Evolutionary conservation across 2,797 vertebrate genomes (phyloP).

Genomic region (Scleropages formosus): DNA sequence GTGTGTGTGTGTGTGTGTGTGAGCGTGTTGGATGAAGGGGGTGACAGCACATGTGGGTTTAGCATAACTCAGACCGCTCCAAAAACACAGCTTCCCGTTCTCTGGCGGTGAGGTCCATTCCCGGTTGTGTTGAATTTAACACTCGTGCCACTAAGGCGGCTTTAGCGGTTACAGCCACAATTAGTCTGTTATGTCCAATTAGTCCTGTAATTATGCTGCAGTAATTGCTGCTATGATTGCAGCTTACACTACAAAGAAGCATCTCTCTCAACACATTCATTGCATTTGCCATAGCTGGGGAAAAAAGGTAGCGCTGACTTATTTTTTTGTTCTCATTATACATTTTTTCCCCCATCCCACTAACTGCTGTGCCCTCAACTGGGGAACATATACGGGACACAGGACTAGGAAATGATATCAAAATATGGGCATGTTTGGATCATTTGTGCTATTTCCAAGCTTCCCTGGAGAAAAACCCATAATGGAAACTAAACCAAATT

Average conservation of each 20-base stretch:
- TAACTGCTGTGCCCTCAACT: constrained; percentile 20
- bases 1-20: constrained; percentile 29
- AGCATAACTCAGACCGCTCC: constrained; percentile 29
- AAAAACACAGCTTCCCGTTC: constrained; percentile 44
- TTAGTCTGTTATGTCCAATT: constrained; percentile 66
- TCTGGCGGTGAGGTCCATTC: constrained; percentile 16
- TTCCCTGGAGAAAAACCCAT: constrained; percentile 7
- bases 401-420: neutral
- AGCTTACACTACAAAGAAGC: constrained; percentile 57
- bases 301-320: constrained; percentile 29
- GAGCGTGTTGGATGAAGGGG: too few relatives aligned
- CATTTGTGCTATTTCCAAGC: neutral
- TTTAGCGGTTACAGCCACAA: constrained; percentile 55
- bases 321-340: constrained; percentile 51
- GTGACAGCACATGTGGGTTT: too few relatives aligned
- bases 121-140: constrained; percentile 48
- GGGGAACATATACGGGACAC: neutral
- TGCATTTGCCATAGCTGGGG: constrained; percentile 50
- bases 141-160: constrained; percentile 44
- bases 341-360: constrained; percentile 39
- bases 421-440: neutral
- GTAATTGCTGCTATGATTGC: constrained; percentile 58
- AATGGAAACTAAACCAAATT: constrained; percentile 9
- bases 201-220: constrained; percentile 59
- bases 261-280: constrained; percentile 59